phyloP scores from a whole-genome alignment of 2,888 invertebrate species.

The Resseliella maxima region DNA sequence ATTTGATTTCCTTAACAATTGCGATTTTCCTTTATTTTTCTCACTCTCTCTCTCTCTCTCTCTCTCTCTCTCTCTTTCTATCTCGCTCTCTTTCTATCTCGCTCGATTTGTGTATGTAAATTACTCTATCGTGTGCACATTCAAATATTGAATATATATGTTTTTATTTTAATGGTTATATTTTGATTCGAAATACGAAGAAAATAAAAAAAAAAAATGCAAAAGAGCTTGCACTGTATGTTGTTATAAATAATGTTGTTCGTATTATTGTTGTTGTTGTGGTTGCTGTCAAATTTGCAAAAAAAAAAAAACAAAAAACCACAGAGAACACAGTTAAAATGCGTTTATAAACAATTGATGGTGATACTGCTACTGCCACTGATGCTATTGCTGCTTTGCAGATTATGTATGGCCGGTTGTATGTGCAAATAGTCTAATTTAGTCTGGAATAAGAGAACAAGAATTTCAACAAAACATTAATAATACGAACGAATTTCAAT shows the following conservation, averaged over 20 bases:
- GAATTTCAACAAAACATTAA: not conserved
- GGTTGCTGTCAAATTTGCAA: not conserved
- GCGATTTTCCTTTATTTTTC: no score
- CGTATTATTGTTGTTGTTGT: not conserved
- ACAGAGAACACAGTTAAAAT: no score
- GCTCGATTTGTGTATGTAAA: not conserved
- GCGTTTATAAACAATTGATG: constrained; percentile 30
- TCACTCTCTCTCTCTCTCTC: no score
- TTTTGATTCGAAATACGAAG: not conserved
- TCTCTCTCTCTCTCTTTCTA: no score
- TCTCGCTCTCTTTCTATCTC: no score
- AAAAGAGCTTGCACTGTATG: not conserved
- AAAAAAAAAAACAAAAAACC: not conserved
- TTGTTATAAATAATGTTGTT: constrained; percentile 1
- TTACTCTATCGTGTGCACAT: constrained; percentile 23
- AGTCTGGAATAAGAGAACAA: not conserved
- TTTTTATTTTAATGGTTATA: not conserved
- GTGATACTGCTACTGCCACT: no score
- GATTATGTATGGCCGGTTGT: not conserved
- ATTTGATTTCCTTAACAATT: no score
- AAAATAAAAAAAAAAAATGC: no score
- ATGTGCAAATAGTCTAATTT: not conserved
- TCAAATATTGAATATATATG: constrained; percentile 29
- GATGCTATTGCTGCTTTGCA: no score
- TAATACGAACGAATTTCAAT: not conserved